These are phyloP conservation scores for Nipponia nippon DNA, from an alignment of 2,113 vertebrate genomes.

Conservation along the genomic window DNA sequence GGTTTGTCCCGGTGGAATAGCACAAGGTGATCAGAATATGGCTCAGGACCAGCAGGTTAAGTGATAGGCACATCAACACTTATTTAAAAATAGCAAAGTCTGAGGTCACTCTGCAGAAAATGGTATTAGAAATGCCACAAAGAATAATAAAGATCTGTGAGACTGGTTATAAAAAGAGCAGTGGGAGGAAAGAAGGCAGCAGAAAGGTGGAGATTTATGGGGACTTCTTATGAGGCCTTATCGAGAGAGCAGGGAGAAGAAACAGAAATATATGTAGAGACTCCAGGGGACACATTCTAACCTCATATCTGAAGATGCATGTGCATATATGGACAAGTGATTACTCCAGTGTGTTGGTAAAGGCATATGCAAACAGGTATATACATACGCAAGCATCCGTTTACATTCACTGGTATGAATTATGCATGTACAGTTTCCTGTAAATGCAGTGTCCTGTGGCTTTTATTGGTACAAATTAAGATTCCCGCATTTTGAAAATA, in stretches of 20 bases:
- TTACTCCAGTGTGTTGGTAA: neutral
- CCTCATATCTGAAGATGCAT: neutral
- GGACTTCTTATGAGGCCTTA: neutral
- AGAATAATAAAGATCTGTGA: neutral
- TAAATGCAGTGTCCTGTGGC: neutral
- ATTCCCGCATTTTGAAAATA: neutral
- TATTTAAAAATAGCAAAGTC: neutral
- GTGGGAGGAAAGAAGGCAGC: neutral
- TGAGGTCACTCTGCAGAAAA: neutral
- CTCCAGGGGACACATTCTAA: neutral
- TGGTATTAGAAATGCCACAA: neutral
- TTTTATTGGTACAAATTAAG: neutral
- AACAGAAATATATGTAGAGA: neutral
- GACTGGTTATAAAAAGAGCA: neutral
- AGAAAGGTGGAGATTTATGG: conserved; percentile 29
- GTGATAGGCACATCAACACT: neutral
- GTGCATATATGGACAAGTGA: neutral
- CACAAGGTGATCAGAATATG: neutral
- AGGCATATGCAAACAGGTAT: neutral
- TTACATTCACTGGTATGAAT: neutral
- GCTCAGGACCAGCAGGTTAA: neutral
- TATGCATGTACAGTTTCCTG: neutral
- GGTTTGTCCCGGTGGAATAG: neutral
- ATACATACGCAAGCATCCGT: neutral
- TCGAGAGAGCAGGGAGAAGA: neutral